Evolutionary conservation across 2,797 vertebrate species (phyloP).

Genomic region (Rachycentron canadum): DNA sequence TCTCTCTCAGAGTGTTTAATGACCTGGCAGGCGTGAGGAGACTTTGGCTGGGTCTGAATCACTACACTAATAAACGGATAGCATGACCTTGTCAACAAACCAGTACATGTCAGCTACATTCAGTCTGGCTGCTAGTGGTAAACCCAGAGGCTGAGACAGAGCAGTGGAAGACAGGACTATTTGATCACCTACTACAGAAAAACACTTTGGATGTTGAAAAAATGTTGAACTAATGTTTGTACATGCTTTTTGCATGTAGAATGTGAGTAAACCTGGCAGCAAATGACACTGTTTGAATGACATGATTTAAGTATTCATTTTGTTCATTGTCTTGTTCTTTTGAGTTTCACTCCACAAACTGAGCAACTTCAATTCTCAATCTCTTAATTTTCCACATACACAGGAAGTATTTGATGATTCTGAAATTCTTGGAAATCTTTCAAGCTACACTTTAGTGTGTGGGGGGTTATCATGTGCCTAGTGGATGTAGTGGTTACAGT

Average conservation of each 20-base stretch:
- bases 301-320: slow-evolving; percentile 10
- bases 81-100: slow-evolving; percentile 57
- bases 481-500: slow-evolving; percentile 17
- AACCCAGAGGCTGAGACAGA: slow-evolving; percentile 38
- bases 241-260: background rate
- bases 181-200: background rate
- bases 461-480: background rate
- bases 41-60: slow-evolving; percentile 58
- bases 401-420: background rate
- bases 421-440: background rate
- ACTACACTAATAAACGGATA: slow-evolving; percentile 61
- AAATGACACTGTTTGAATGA: slow-evolving; percentile 36
- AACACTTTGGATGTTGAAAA: background rate
- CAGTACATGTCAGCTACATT: slow-evolving; percentile 18
- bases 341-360: background rate
- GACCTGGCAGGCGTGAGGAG: slow-evolving; percentile 58
- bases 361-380: slow-evolving; percentile 7
- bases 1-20: slow-evolving; percentile 57
- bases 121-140: slow-evolving; percentile 22
- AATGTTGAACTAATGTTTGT: background rate
- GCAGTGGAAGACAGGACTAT: slow-evolving; percentile 12
- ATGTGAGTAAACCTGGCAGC: slow-evolving; percentile 13
- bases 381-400: background rate
- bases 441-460: background rate
- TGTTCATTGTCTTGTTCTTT: slow-evolving; percentile 23